Evolutionary conservation across 2,113 vertebrate species (phyloP).

Genomic region (Cheirogaleus medius): DNA sequence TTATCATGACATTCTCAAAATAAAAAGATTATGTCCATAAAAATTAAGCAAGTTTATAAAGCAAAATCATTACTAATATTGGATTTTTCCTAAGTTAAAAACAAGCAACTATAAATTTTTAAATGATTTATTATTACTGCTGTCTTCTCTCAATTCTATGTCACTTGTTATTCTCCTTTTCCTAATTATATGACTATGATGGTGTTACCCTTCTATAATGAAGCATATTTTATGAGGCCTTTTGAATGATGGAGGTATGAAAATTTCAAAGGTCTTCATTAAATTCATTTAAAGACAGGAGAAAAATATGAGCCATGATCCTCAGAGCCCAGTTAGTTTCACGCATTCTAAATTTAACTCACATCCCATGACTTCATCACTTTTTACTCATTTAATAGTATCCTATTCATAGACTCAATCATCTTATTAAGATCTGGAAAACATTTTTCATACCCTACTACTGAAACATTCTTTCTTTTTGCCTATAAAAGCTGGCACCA

Average conservation of each 20-base stretch:
- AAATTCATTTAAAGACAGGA: constrained; percentile 33
- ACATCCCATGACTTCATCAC: constrained; percentile 60
- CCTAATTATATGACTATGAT: constrained; percentile 19
- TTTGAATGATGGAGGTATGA: constrained; percentile 45
- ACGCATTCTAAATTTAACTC: constrained; percentile 69
- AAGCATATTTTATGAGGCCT: constrained; percentile 25
- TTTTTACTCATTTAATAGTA: constrained; percentile 68
- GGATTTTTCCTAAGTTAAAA: constrained; percentile 1
- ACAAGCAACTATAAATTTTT: constrained; percentile 19
- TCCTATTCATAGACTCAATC: constrained; percentile 70
- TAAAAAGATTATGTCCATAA: background rate
- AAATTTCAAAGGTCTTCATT: constrained; percentile 55
- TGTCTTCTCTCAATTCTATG: constrained; percentile 19
- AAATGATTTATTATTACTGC: constrained; percentile 41
- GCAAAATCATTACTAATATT: background rate
- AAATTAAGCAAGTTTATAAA: background rate
- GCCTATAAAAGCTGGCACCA: constrained; percentile 22
- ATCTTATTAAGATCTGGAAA: constrained; percentile 76
- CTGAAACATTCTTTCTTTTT: constrained; percentile 33
- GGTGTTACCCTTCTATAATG: background rate
- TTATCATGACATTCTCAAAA: background rate
- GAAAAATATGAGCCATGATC: constrained; percentile 12
- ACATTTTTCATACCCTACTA: constrained; percentile 68
- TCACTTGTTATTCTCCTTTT: constrained; percentile 39
- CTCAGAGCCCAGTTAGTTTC: constrained; percentile 41